Evolutionary conservation across 2,797 vertebrate genomes (phyloP).

Genomic region (Mus spretus): DNA sequence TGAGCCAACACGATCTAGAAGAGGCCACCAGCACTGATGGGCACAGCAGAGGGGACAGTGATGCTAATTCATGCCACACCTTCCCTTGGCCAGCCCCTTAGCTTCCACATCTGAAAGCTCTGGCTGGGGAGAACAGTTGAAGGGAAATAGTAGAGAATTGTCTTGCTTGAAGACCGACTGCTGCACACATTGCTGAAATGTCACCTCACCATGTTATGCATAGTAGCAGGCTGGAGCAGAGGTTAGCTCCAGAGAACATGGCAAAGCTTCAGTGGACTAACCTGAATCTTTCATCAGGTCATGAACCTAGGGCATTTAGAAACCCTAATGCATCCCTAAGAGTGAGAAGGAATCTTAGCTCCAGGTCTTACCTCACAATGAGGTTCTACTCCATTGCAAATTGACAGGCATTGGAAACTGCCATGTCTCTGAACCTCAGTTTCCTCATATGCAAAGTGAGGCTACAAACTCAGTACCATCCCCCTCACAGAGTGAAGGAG

Average conservation of each 20-base stretch:
- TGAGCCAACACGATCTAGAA: background rate
- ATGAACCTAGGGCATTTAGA: background rate
- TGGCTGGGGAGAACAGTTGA: background rate
- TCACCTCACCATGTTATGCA: background rate
- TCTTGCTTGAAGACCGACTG: background rate
- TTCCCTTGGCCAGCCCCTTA: background rate
- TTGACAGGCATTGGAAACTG: background rate
- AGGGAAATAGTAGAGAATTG: background rate
- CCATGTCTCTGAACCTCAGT: background rate
- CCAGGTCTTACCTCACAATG: background rate
- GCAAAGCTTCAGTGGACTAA: background rate
- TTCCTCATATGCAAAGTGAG: background rate
- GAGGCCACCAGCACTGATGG: constrained; percentile 17
- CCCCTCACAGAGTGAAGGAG: background rate
- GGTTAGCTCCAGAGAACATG: background rate
- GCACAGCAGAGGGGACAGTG: background rate
- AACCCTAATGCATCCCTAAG: background rate
- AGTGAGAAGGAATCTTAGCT: background rate
- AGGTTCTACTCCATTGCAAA: background rate
- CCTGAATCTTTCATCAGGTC: background rate
- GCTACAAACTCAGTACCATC: background rate
- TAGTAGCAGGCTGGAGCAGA: background rate
- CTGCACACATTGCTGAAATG: background rate
- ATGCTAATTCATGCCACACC: background rate
- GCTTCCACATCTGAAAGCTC: constrained; percentile 37